Evolutionary conservation across 2,797 vertebrate species (phyloP).

Genomic region (Syngnathus rostellatus): DNA sequence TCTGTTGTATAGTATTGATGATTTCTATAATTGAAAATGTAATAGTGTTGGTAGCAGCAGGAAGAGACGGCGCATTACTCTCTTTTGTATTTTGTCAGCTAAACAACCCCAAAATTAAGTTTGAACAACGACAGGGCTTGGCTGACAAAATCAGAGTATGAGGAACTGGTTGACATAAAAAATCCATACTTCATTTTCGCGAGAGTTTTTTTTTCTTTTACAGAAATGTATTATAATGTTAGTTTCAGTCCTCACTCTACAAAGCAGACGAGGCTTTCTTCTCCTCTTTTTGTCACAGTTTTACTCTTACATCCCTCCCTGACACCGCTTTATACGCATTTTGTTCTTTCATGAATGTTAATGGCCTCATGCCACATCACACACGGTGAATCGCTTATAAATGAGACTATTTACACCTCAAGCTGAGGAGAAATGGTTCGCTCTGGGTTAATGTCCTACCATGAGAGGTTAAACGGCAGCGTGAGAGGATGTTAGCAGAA

Average conservation of each 20-base stretch:
- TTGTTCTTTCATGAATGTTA: constrained; percentile 30
- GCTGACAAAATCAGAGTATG: neutral
- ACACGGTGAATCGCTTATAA: constrained; percentile 46
- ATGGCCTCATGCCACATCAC: constrained; percentile 62
- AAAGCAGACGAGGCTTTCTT: constrained; percentile 38
- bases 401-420: constrained; percentile 54
- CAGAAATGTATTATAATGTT: constrained; percentile 59
- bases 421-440: constrained; percentile 33
- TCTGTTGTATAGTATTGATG: too few relatives aligned
- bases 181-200: neutral
- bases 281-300: constrained; percentile 46
- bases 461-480: constrained; percentile 16
- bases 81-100: neutral
- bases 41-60: too few relatives aligned
- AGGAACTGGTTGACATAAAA: neutral
- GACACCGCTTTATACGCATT: constrained; percentile 12
- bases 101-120: neutral
- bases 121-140: neutral
- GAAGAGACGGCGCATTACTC: neutral
- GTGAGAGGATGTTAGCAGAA: constrained; percentile 36
- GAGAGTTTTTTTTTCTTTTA: constrained; percentile 35
- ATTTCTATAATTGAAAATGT: too few relatives aligned
- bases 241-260: constrained; percentile 50
- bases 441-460: constrained; percentile 34
- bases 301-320: constrained; percentile 33